Evolutionary conservation across 1,140 invertebrate species (phyloP), one percentile per base, ranked within the genome.

Genomic region (Adoxophyes honmai): DNA sequence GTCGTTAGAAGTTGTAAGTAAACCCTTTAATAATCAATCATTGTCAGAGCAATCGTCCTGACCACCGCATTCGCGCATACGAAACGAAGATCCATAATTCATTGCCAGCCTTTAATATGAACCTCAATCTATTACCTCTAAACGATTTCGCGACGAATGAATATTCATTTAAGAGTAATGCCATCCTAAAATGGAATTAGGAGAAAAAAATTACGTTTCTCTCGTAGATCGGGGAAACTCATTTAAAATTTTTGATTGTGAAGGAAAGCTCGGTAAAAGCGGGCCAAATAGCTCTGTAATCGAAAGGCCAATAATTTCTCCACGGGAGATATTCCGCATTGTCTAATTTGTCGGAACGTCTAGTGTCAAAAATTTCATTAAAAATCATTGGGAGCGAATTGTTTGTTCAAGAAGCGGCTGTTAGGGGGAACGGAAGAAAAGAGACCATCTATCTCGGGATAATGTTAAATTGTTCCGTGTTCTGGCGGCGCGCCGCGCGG

Each of bases 81-180:
- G 66, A 73, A 83, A 64, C 66, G 64, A 62, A 64, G 57, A 66
- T 81, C 75, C 73, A 79, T 80, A 78, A 84, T 84, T 84, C 75
- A 78, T 78, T 68, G 60, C 64, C 62, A 71, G 63, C 73, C 70
- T 56, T 56, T 81, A 83, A 85, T 85, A 83, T 79, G 78, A 83
- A 80, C 75, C 77, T 73, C 75, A 78, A 82, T 86, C 75, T 84
- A 83, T 85, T 81, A 83, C 82, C 78, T 81, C 81, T 85, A 85
- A 86, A 76, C 81, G 81, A 86, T 86, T 86, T 83, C 65, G 66
- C 75, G 73, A 65, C 67, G 64, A 82, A 86, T 85, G 81, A 85
- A 86, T 86, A 86, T 86, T 86, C 81, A 85, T 84, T 86, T 84
- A 75, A 68, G 68, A 77, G 81, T 82, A 85, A 81, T 86, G 75